Percentiles rank a stretch among this genome's conserved stretches.
These are phyloP conservation scores for Nycticryphes semicollaris DNA, from an alignment of 2,113 vertebrate genomes.

Conservation along the genomic window DNA sequence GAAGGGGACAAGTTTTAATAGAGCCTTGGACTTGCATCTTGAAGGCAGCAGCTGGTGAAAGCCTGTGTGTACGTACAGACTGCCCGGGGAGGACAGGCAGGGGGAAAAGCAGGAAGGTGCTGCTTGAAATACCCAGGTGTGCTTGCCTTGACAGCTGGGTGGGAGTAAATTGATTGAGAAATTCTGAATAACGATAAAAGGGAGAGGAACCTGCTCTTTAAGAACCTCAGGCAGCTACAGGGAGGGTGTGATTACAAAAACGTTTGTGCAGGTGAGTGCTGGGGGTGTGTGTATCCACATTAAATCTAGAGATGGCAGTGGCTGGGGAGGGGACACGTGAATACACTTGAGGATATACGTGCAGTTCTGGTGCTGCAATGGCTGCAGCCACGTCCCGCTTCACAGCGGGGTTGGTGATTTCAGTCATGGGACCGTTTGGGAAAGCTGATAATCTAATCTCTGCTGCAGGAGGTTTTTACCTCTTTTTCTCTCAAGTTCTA, in stretches of 20 bases:
- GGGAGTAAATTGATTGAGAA: background rate
- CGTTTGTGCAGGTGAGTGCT: background rate
- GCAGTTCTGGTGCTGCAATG: background rate
- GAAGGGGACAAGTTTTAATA: background rate
- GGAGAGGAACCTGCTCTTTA: background rate
- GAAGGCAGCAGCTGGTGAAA: background rate
- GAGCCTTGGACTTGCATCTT: background rate
- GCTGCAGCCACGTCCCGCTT: background rate
- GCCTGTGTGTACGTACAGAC: background rate
- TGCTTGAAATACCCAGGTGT: background rate
- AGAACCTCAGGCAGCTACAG: background rate
- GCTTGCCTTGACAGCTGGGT: background rate
- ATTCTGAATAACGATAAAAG: background rate
- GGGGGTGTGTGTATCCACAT: background rate
- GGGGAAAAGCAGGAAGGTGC: background rate
- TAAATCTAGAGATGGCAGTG: background rate
- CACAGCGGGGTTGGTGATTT: background rate
- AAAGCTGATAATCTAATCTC: background rate
- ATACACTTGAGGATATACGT: background rate
- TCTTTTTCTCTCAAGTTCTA: background rate
- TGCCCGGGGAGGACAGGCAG: background rate
- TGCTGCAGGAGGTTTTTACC: background rate
- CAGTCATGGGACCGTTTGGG: background rate
- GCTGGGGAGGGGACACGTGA: background rate
- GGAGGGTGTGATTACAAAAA: background rate